Base-by-base conservation (phyloP, 1,140 invertebrate genomes). In the Episyrphus balteatus region DNA sequence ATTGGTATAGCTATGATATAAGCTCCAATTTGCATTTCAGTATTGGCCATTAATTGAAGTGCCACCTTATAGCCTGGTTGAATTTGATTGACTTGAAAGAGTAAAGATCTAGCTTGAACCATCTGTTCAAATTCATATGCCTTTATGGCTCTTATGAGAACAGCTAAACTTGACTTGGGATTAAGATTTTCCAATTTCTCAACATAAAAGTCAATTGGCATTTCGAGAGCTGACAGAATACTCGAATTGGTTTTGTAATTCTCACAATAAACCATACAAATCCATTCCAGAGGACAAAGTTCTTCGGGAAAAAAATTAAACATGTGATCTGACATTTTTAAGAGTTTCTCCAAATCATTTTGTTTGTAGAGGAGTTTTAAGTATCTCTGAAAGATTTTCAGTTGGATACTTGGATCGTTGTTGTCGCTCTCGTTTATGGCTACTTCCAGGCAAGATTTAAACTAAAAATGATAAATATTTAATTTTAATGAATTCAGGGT, bases 251-350 rank as follows among this genome's bases (percentile, higher is more conserved):
- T 50, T 30, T 66, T 47, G 17, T 72, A 56, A 30, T 75, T 60
- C 52, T 82, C 73, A 32, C 70, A 73, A 55, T 76, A 81, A 1
- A 73, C 62, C 59, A 73, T 72, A 55, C 80, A 81, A 48, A 81
- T 74, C 75, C 78, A 81, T 59, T 78, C 76, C 37, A 77, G 58
- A 17, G 75, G 71, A 52, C 70, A 71, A 32, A 63, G 55, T 55
- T 75, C 71, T 0, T 69, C 54, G 3, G 71, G 68, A 62, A 73
- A 78, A 10, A 73, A 49, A 2, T 50, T 42, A 34, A 72, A 65
- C 71, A 81, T 76, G 38, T 71, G 65, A 36, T 55, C 55, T 19
- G 75, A 70, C 55, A 73, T 57, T n/a, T 65, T 49, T n/a, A 79
- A 45, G 32, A 78, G 62, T 39, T 59, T 44, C 2, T 48, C 44